These are phyloP conservation scores for Rhingia campestris DNA, from an alignment of 2,888 invertebrate genomes.

Conservation along the genomic window DNA sequence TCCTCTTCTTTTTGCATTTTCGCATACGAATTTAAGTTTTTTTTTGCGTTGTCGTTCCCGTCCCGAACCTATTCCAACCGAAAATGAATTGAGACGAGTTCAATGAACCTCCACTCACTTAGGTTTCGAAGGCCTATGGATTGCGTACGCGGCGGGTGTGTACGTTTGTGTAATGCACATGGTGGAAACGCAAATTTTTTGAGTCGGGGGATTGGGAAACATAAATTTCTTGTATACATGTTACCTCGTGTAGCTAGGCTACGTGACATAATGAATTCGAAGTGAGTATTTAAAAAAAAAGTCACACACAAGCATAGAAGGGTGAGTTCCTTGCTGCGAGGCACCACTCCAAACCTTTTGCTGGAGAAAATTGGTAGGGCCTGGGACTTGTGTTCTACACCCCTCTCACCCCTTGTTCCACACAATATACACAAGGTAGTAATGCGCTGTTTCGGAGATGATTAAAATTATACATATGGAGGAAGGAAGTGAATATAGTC, in stretches of 20 bases:
- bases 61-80: conserved; percentile 77
- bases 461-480: conserved; percentile 43
- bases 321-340: conserved; percentile 20
- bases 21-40: conserved; percentile 44
- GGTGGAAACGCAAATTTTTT: conserved; percentile 50
- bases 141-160: conserved; percentile 37
- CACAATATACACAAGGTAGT: conserved; percentile 26
- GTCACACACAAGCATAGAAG: conserved; percentile 8
- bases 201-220: conserved; percentile 39
- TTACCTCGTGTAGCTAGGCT: conserved; percentile 60
- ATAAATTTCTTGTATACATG: conserved; percentile 58
- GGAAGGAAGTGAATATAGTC: background rate
- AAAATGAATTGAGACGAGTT: conserved; percentile 77
- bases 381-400: background rate
- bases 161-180: conserved; percentile 44
- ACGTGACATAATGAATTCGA: conserved; percentile 68
- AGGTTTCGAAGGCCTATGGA: conserved; percentile 75
- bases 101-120: conserved; percentile 74
- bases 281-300: conserved; percentile 50
- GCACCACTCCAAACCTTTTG: conserved; percentile 48
- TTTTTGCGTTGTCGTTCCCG: conserved; percentile 35
- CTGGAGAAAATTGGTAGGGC: conserved; percentile 33
- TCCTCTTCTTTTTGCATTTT: conserved; percentile 42
- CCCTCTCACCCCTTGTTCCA: conserved; percentile 9
- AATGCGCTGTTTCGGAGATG: conserved; percentile 52